These are phyloP conservation scores for Noctua comes DNA, from an alignment of 2,888 invertebrate species.

Conservation along the genomic window DNA sequence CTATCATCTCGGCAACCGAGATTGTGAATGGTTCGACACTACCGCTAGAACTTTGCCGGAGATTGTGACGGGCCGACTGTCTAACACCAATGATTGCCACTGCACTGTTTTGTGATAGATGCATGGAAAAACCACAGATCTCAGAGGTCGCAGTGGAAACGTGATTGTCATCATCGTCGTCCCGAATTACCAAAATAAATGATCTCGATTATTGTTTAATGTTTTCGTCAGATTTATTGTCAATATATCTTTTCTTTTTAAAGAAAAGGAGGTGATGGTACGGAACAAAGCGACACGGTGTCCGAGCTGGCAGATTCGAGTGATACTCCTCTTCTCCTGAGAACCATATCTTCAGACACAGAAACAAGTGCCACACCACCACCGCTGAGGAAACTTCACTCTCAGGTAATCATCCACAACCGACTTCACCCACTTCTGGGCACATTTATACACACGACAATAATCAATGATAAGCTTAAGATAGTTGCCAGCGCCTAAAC, in stretches of 20 bases:
- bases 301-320: slow-evolving; percentile 83
- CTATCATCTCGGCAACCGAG: background rate
- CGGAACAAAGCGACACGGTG: slow-evolving; percentile 81
- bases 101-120: background rate
- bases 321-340: slow-evolving; percentile 88
- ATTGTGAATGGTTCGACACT: background rate
- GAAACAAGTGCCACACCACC: slow-evolving; percentile 87
- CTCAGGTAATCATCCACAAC: slow-evolving; percentile 76
- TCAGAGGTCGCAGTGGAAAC: background rate
- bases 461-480: no score
- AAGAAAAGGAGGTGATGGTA: slow-evolving; percentile 83
- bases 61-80: background rate
- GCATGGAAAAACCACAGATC: background rate
- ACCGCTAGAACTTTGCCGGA: background rate
- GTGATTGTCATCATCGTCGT: background rate
- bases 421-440: background rate
- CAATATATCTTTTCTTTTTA: slow-evolving; percentile 10
- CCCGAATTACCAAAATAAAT: background rate
- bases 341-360: slow-evolving; percentile 92
- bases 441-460: background rate
- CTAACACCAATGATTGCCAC: background rate
- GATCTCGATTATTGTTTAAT: background rate
- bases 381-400: slow-evolving; percentile 83
- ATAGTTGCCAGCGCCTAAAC: no score
- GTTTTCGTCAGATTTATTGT: background rate